Conservation (phyloP, 2,797 vertebrate genomes). For the Syngnathus rostellatus region DNA sequence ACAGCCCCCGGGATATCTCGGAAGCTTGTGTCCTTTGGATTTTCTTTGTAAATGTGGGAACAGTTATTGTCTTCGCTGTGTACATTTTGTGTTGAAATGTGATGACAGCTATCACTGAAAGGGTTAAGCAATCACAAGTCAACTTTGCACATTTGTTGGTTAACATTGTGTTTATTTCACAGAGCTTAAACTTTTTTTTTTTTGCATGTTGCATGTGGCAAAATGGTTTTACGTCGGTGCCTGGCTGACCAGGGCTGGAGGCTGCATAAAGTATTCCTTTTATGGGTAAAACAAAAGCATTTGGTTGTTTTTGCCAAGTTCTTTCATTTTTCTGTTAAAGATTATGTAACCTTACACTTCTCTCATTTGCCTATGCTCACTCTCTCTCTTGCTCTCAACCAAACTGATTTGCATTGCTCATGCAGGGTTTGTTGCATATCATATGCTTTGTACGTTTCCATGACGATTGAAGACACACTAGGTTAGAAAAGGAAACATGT, state of each 20-base stretch:
- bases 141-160: not conserved
- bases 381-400: too few species aligned
- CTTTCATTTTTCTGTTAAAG: slow-evolving; percentile 6
- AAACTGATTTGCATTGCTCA: slow-evolving; percentile 12
- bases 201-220: not conserved
- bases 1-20: slow-evolving; percentile 9
- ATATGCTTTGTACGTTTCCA: slow-evolving; percentile 6
- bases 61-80: slow-evolving; percentile 11
- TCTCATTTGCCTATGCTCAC: slow-evolving; percentile 2
- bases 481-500: slow-evolving; percentile 10
- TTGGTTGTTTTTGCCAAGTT: slow-evolving; percentile 11
- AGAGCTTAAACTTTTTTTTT: not conserved
- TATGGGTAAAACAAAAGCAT: slow-evolving; percentile 51
- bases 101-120: not conserved
- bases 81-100: slow-evolving; percentile 5
- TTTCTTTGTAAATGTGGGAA: slow-evolving; percentile 15
- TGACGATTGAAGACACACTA: not conserved
- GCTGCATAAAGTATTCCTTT: slow-evolving; percentile 38
- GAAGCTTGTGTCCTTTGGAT: slow-evolving; percentile 13
- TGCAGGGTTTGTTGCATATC: not conserved
- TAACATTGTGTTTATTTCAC: not conserved
- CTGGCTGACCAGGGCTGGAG: not conserved
- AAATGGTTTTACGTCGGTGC: not conserved
- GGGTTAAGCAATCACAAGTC: not conserved
- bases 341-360: slow-evolving; percentile 5